Percentiles rank a stretch among this genome's conserved stretches.
These are phyloP conservation scores for Ormyrus rosae DNA, from an alignment of 2,888 invertebrate species.

Conservation along the genomic window DNA sequence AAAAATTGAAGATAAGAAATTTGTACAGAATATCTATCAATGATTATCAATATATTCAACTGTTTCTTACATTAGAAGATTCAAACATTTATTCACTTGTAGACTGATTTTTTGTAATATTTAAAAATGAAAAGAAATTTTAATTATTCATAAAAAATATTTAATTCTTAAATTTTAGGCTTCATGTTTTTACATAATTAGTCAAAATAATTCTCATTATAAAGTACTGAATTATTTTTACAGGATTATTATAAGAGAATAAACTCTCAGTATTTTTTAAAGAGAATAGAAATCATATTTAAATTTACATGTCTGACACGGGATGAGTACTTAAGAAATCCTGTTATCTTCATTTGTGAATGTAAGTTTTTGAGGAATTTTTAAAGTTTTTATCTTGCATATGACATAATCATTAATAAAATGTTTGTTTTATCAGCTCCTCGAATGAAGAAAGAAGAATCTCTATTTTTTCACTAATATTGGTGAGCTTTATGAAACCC, in stretches of 20 bases:
- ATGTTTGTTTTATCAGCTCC: constrained; percentile 23
- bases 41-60: background rate
- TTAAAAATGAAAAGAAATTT: background rate
- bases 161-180: background rate
- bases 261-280: constrained; percentile 27
- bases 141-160: background rate
- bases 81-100: background rate
- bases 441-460: constrained; percentile 44
- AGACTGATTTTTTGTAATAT: background rate
- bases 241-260: constrained; percentile 4
- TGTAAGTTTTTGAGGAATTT: constrained; percentile 34
- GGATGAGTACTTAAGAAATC: constrained; percentile 25
- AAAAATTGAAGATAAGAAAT: background rate
- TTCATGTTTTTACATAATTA: constrained; percentile 12
- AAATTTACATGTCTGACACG: constrained; percentile 21
- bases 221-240: constrained; percentile 11
- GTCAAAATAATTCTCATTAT: background rate
- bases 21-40: background rate
- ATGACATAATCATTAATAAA: constrained; percentile 12
- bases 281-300: constrained; percentile 44
- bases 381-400: background rate
- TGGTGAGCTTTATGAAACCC: constrained; percentile 37
- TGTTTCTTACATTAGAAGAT: background rate
- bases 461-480: constrained; percentile 30
- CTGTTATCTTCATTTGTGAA: constrained; percentile 44